Conservation (phyloP, 2,888 invertebrate species). For the Ashinkailepas kermadecensis region DNA sequence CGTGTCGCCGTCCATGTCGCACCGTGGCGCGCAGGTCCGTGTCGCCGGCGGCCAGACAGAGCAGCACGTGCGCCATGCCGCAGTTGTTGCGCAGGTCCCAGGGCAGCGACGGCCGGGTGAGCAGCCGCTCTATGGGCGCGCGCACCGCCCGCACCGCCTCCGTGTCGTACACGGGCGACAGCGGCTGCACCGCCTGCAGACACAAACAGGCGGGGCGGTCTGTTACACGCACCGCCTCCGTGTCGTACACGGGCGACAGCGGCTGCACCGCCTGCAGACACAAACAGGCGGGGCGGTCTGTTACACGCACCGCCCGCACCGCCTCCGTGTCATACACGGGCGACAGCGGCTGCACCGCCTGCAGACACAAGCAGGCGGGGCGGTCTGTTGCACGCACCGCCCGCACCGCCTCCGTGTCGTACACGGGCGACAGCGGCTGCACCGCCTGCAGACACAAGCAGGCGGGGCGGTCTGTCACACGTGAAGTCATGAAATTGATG, state of each 20-base stretch:
- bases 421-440: too few relatives aligned
- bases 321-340: neutral
- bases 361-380: too few relatives aligned
- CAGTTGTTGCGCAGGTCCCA: slow-evolving; percentile 14
- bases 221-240: neutral
- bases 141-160: neutral
- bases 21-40: neutral
- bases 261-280: neutral
- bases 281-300: neutral
- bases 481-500: too few relatives aligned
- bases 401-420: too few relatives aligned
- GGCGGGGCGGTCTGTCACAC: too few relatives aligned
- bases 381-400: too few relatives aligned
- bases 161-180: neutral
- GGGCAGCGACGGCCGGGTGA: neutral
- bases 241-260: neutral
- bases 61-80: slow-evolving; percentile 2
- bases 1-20: too few relatives aligned
- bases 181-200: neutral
- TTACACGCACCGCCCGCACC: neutral
- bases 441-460: too few relatives aligned
- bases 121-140: neutral
- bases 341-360: neutral
- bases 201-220: neutral
- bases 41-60: neutral